Evolutionary conservation across 2,797 vertebrate species (phyloP), one percentile per base, ranked within the genome.

Genomic region (Sebastes iracundus): DNA sequence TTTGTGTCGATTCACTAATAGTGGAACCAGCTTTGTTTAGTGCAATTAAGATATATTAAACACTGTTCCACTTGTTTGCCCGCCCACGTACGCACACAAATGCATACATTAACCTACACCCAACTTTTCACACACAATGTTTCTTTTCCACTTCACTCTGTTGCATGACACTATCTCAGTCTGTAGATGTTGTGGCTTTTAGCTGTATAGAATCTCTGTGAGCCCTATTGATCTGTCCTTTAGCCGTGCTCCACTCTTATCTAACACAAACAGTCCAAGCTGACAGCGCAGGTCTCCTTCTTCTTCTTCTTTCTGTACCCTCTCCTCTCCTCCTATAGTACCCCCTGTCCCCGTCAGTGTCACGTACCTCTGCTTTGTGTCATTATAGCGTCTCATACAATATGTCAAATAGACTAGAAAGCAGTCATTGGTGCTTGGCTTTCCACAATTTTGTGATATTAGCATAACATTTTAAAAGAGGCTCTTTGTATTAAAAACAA

Each of bases 11-110:
- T 86, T 86, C 72, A 68, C 60, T 18, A 80, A 80, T 75, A 62
- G 65, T 35, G 33, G 62, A 46, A 71, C 30, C 25, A 59, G 6
- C 62, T 81, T n/a, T 83, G 67, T 87, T 87, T 79, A 63, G 27
- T 82, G 52, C 66, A 87, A 90, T 90, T 89, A 90, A 61, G 61
- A 86, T 46, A 20, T 65, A 87, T 84, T 88, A 87, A 90, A 86
- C 80, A 72, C 52, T 28, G 42, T 61, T 87, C n/a, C 80, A 46
- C 53, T 59, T 22, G 25, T 83, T 72, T 79, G 30, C 30, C 38
- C 9, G 1, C 74, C 20, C 60, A 72, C 63, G 4, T 73, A 74
- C 11, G 13, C 20, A n/a, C 52, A 59, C 30, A 62, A 30, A 67
- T 12, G 10, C 46, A 56, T 42, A 52, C 32, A 35, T 52, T 60